These are phyloP conservation scores for Drosophila punjabiensis DNA, from an alignment of 1,140 invertebrate genomes.

Conservation along the genomic window DNA sequence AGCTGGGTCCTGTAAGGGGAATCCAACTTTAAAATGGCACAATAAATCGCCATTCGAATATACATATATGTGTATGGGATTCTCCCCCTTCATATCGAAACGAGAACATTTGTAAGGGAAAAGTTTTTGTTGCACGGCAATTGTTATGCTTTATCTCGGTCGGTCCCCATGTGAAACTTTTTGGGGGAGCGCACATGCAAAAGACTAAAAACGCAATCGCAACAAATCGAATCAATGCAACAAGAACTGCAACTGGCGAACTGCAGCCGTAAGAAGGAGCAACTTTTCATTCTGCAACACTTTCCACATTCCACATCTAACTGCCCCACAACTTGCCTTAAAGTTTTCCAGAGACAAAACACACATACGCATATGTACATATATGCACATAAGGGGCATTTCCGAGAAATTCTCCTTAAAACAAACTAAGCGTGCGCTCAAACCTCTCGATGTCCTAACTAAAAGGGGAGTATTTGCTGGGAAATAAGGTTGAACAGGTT, in stretches of 20 bases:
- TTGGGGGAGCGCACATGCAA: slow-evolving; percentile 75
- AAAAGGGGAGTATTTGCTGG: too few relatives aligned
- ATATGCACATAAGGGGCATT: slow-evolving; percentile 1
- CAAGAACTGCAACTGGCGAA: slow-evolving; percentile 53
- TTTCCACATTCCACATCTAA: slow-evolving; percentile 40
- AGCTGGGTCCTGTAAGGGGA: slow-evolving; percentile 36
- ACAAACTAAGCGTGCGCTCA: slow-evolving; percentile 67
- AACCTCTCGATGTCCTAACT: slow-evolving; percentile 42
- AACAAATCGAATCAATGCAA: slow-evolving; percentile 83
- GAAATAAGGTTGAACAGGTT: background rate
- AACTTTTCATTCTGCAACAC: slow-evolving; percentile 80
- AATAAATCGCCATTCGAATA: slow-evolving; percentile 61
- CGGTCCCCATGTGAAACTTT: slow-evolving; percentile 38
- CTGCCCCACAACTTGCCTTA: slow-evolving; percentile 31
- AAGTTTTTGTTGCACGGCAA: slow-evolving; percentile 69
- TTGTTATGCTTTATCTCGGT: slow-evolving; percentile 72
- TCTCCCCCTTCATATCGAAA: slow-evolving; percentile 22
- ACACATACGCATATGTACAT: slow-evolving; percentile 10
- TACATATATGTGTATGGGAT: background rate
- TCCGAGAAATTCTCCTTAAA: slow-evolving; percentile 42
- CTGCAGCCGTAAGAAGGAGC: slow-evolving; percentile 41
- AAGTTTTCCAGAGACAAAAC: slow-evolving; percentile 63
- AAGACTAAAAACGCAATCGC: slow-evolving; percentile 82
- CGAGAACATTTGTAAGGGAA: slow-evolving; percentile 60
- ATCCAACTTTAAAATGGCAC: slow-evolving; percentile 66